Base-by-base conservation (phyloP, 1,140 invertebrate species). In the Listronotus oregonensis region DNA sequence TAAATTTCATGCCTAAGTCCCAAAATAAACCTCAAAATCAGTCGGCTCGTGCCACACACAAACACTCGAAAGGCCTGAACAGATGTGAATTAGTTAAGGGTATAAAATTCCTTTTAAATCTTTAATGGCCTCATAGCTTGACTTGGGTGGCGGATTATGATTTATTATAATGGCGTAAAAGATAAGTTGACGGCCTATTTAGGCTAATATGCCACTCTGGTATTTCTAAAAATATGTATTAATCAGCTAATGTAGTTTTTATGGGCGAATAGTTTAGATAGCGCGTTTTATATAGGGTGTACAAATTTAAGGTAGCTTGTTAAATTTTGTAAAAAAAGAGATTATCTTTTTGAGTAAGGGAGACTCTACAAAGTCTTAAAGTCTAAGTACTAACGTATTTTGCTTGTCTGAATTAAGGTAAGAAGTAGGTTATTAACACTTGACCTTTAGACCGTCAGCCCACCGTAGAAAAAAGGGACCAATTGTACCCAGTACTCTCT, bases 51-150 rank as follows among this genome's bases (percentile, higher is more conserved):
- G 56, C 56, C 56, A 46, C 56, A 40, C 56, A 59, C 56, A 46
- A 32, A 37, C 31, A 59, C 56, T 49, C 31, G 21, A 47, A 14
- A 49, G 14, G n/a, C 14, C 52, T 27, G 10, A 61, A 50, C 58
- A 61, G 58, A 61, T 61, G 58, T 52, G 58, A 50, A 61, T 61
- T 61, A 51, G 58, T 61, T 51, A 31, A 47, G 58, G 37, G 37
- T 15, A 39, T 51, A 61, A 50, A 50, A 51, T 31, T 34, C 47
- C 58, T 51, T 61, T 61, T 47, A 61, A 61, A 42, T 61, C 58
- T 14, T 51, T 50, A 61, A 50, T 46, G 57, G 50, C 14, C 47
- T 31, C 11, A 52, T 15, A 34, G 39, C 58, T 50, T 42, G 49
- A n/a, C 37, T 50, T 18, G 47, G 14, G 17, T 52, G 58, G 14